Percentiles rank a stretch among this genome's conserved stretches.
Evolutionary conservation across 2,888 invertebrate genomes (phyloP).

Genomic region (Prenolepis imparis): DNA sequence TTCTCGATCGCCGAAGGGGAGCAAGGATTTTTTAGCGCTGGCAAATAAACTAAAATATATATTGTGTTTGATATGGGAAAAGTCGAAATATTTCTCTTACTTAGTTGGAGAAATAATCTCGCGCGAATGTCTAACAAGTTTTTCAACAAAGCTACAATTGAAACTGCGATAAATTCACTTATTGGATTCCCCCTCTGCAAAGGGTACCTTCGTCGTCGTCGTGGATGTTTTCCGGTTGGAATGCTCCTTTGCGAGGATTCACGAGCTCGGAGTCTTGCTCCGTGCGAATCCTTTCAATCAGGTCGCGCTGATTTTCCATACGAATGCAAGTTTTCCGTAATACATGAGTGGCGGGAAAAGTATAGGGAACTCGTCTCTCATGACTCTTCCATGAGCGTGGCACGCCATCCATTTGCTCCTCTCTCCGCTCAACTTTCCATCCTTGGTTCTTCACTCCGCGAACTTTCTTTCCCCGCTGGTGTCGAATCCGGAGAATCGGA

Average conservation of each 20-base stretch:
- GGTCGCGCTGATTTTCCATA: constrained; percentile 45
- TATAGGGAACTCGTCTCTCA: constrained; percentile 25
- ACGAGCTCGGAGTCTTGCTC: neutral
- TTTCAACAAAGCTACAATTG: neutral
- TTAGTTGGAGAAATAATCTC: neutral
- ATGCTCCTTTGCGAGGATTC: neutral
- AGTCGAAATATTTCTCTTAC: neutral
- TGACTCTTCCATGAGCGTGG: constrained; percentile 51
- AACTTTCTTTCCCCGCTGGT: constrained; percentile 40
- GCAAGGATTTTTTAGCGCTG: neutral
- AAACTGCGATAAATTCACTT: constrained; percentile 9
- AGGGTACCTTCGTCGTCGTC: neutral
- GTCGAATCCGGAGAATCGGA: neutral
- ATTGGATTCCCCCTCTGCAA: neutral
- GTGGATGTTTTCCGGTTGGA: neutral
- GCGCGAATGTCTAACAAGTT: neutral
- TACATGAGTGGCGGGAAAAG: constrained; percentile 28
- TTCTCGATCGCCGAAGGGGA: neutral
- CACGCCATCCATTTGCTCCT: constrained; percentile 48
- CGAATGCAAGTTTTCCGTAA: constrained; percentile 47
- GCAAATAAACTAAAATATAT: neutral
- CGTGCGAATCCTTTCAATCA: constrained; percentile 36
- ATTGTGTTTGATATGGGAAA: no score
- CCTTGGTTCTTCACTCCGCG: constrained; percentile 38
- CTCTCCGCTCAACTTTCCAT: constrained; percentile 50